Evolutionary conservation across 2,888 invertebrate genomes (phyloP), one percentile per base, ranked within the genome.

Genomic region (Laspeyria flexula): DNA sequence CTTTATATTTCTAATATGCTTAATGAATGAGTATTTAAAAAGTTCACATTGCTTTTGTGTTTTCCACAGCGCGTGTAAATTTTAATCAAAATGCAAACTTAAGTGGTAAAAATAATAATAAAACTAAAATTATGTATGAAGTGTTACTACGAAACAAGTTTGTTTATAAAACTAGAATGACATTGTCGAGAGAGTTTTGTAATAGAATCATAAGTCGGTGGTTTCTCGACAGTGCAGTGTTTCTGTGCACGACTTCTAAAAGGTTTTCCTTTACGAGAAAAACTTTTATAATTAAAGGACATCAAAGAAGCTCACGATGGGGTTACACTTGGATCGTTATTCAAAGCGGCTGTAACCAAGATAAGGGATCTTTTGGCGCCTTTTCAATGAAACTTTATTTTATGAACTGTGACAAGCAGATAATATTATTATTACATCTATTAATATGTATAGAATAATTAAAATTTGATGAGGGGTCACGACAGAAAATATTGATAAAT

Each of bases 251-350:
- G 73, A 76, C 71, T 77, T 77, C 64, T 74, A 60, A 78, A 87
- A 84, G 83, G 81, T 81, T 83, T 74, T 79, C 77, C 79, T 83
- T 87, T 83, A 84, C 82, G 83, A 79, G 83, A 85, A 85, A 88
- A 89, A 90, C 83, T 90, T 90, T 90, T 87, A 88, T 90, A 90
- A 90, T 90, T 90, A 90, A 89, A 86, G 82, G 89, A 88, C 87
- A 89, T 91, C 91, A 91, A 91, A 90, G 90, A 82, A 83, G 77
- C 79, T 75, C 65, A 79, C 84, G 87, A 86, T 86, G 86, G 88
- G 88, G 90, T 90, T 90, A 89, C 88, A 89, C 88, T 88, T 72
- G 79, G 84, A 84, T 88, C 88, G 86, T 88, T 89, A 89, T 87
- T 89, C 84, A 90, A 88, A 89, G 85, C 85, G 85, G 76, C 74